Base-by-base conservation (phyloP, 2,888 invertebrate genomes). In the Leucophenga montana region DNA sequence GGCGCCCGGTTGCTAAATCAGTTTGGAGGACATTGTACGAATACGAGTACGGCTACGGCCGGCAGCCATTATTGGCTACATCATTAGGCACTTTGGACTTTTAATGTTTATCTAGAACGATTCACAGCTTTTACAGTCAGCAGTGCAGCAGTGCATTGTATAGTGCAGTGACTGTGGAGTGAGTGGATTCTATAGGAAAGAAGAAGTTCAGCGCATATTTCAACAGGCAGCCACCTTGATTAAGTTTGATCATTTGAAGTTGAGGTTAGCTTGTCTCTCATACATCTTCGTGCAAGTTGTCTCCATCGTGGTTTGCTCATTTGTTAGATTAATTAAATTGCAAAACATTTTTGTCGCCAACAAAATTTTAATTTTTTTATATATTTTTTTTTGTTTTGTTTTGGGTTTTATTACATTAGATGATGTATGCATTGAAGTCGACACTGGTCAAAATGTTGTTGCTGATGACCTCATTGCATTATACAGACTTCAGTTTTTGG, bases 391-490 rank as follows among this genome's bases (percentile, higher is more conserved):
- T 74, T 77, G n/a, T n/a, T n/a, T n/a, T n/a, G n/a, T 71, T 66
- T 33, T 71, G 64, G 54, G 68, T 73, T 77, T 73, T 73, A 75
- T 79, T 77, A 73, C 73, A 71, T 71, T 13, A 16, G n/a, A 85
- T 84, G 84, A 81, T 81, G 78, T 82, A 81, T 84, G 85, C 71
- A 72, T 70, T 72, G 66, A 66, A 20, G 59, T 20, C 16, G 53
- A 33, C 44, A 33, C 50, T 59, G 56, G 4, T 48, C 61, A 16
- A n/a, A 27, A 33, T 67, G 64, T 50, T 64, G 73, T 65, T 73
- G 68, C 69, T 70, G 78, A 79, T 80, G 85, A 81, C 80, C 80
- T 85, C 82, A 79, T 83, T 85, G 83, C 50, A 46, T 27, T 13
- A 20, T 14, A 11, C 9, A 5, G 11, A 8, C 39, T 39, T 39